These are phyloP conservation scores for Leucophenga varia DNA, from an alignment of 1,140 invertebrate species.

Conservation along the genomic window DNA sequence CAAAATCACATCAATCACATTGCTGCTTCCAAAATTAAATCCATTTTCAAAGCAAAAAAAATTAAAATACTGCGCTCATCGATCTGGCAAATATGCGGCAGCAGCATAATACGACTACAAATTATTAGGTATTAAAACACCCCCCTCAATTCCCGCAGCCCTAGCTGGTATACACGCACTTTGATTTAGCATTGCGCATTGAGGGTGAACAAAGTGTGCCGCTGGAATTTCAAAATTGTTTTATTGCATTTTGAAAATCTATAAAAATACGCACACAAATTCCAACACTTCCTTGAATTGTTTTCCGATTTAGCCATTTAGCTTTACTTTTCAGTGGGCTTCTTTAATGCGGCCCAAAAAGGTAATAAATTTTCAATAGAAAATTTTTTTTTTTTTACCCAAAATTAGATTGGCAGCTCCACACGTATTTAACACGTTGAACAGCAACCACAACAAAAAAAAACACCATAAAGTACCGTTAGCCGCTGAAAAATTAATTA, in stretches of 20 bases:
- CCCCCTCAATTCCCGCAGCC: too few species aligned
- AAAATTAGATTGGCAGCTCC: too few species aligned
- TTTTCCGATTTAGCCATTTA: too few species aligned
- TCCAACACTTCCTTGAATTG: constrained; percentile 17
- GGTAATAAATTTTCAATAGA: neutral
- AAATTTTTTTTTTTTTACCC: too few species aligned
- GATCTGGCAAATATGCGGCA: neutral
- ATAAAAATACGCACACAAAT: constrained; percentile 10
- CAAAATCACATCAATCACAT: constrained; percentile 44
- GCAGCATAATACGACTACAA: neutral
- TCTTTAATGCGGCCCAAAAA: neutral
- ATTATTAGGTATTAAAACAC: too few species aligned
- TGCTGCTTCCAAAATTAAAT: constrained; percentile 12
- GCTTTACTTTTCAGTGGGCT: too few species aligned
- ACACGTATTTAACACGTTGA: too few species aligned
- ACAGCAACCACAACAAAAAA: too few species aligned
- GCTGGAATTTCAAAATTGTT: constrained; percentile 31
- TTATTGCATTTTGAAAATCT: constrained; percentile 18
- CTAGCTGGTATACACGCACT: neutral
- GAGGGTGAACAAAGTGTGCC: neutral
- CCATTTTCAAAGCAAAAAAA: constrained; percentile 23
- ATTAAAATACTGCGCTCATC: constrained; percentile 8
- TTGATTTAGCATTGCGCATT: neutral
- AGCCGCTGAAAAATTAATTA: too few species aligned
- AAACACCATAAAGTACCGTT: too few species aligned